Evolutionary conservation across 2,113 vertebrate species (phyloP), one percentile per base, ranked within the genome.

Genomic region (Gorsachius goisagi): DNA sequence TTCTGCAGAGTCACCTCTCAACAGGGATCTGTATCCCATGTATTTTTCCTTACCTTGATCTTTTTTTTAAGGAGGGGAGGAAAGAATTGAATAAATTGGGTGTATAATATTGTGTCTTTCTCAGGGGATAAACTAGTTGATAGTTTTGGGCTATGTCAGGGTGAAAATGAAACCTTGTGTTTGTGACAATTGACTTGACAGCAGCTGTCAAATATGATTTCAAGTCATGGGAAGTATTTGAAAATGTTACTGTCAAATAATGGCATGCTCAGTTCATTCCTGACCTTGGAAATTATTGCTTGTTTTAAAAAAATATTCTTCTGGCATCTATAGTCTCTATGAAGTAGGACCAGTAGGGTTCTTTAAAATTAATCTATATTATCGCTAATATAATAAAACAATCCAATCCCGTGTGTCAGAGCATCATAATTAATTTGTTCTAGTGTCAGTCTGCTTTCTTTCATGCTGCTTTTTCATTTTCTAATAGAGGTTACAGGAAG

Each of bases 381-480:
- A 63, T 76, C 2, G 0, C 41, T 93, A 73, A 91, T 85, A 35
- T 62, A 94, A 75, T 87, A 85, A 95, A 97, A 30, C 33, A 71
- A 60, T 59, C 47, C 45, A 80, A 35, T 93, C 73, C 26, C 84
- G 28, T 1, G 0, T 93, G 86, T 82, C 73, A 80, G 52, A 90
- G 23, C 69, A 94, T 93, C 60, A 62, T 78, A 77, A 89, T 95
- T 87, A 81, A 90, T 96, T 89, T 94, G 49, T 89, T 92, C 52
- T 68, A 41, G 49, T 60, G 68, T 92, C 90, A 87, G 33, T 89
- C 93, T 87, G 53, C 68, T 95, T 90, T 63, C 76, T 93, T 86
- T 86, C 76, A 90, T 78, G 86, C 90, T 96, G 86, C 64, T 90
- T 93, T 89, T 95, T 92, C 28, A 89, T 93, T 93, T 96, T 93